Evolutionary conservation across 2,113 vertebrate species (phyloP).

Genomic region (Sialia sialis): DNA sequence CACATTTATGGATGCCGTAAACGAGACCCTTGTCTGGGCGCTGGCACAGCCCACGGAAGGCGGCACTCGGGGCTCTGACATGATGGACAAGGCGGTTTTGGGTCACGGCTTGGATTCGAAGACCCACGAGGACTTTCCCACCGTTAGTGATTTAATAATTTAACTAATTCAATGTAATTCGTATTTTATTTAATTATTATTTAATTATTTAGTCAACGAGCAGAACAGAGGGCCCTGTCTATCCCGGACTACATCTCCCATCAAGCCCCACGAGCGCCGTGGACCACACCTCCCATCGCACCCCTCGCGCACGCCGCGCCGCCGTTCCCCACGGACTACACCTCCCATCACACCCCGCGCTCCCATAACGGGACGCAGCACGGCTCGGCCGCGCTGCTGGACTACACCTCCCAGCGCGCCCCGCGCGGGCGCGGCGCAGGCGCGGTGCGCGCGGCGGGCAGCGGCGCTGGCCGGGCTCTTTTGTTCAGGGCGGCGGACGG

Average conservation of each 20-base stretch:
- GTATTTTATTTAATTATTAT: too few species aligned
- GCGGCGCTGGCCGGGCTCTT: too few species aligned
- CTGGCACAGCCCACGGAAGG: not conserved
- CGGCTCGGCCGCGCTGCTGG: too few species aligned
- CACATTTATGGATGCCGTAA: not conserved
- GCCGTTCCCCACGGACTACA: not conserved
- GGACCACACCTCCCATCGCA: rapidly evolving
- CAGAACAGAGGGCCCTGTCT: too few species aligned
- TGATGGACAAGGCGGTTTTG: not conserved
- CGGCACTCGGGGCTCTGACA: not conserved
- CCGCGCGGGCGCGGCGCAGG: too few species aligned
- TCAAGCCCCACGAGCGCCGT: not conserved
- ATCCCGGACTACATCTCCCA: not conserved
- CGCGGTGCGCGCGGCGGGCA: too few species aligned
- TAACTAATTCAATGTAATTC: too few species aligned
- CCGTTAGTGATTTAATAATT: too few species aligned
- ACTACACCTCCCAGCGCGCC: too few species aligned
- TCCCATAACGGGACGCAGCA: too few species aligned
- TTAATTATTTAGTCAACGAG: not conserved
- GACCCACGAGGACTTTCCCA: not conserved
- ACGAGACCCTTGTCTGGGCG: rapidly evolving
- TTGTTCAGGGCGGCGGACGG: too few species aligned
- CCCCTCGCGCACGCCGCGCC: not conserved
- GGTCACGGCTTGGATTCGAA: not conserved
- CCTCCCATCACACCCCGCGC: not conserved